Percentiles rank a stretch among this genome's conserved stretches.
Evolutionary conservation across 2,113 vertebrate genomes (phyloP).

Genomic region (Plecotus auritus): DNA sequence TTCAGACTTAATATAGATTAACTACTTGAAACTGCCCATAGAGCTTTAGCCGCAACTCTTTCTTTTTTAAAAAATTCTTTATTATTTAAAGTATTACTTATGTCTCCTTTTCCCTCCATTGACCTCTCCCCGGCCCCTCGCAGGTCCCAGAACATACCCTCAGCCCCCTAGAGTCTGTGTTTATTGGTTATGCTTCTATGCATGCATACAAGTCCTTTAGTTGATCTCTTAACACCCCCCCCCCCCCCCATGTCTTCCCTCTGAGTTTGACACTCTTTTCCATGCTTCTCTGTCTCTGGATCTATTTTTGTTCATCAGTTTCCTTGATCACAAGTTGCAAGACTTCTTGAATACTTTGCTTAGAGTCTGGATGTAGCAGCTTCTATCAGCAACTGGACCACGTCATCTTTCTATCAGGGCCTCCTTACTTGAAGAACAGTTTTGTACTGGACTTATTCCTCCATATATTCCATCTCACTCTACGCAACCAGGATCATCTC

Average conservation of each 20-base stretch:
- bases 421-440: not conserved
- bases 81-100: too few relatives aligned
- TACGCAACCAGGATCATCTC: not conserved
- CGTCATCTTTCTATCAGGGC: not conserved
- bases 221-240: too few relatives aligned
- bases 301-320: not conserved
- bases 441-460: not conserved
- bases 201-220: too few relatives aligned
- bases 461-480: not conserved
- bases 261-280: too few relatives aligned
- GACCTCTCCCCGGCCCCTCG: too few relatives aligned
- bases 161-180: too few relatives aligned
- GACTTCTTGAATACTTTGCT: not conserved
- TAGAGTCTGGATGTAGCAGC: not conserved
- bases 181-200: too few relatives aligned
- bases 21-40: accelerated
- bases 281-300: too few relatives aligned
- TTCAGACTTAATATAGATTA: not conserved
- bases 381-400: not conserved
- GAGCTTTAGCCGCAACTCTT: not conserved
- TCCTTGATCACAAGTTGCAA: not conserved
- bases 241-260: too few relatives aligned
- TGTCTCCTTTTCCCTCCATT: too few relatives aligned
- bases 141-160: too few relatives aligned
- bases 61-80: too few relatives aligned